A percentile compares a stretch with the other conserved stretches of the same genome.
phyloP scores from a whole-genome alignment of 2,113 vertebrate species.

The human (Homo sapiens) region DNA sequence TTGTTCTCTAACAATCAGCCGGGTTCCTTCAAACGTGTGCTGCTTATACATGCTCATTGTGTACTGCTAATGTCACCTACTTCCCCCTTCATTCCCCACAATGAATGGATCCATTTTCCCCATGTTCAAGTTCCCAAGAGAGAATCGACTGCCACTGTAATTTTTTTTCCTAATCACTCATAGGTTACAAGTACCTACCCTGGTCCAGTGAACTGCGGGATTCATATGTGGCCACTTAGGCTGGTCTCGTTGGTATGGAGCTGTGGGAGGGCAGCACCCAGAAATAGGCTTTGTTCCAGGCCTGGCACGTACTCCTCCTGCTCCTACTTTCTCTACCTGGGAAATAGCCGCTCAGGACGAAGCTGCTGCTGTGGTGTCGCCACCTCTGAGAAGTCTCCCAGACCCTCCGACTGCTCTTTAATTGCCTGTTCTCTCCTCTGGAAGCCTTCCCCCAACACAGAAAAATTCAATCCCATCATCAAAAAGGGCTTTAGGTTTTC shows the following conservation, averaged over 20 bases:
- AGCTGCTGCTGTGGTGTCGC: neutral
- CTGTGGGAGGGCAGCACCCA: neutral
- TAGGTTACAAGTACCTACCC: neutral
- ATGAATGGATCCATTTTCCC: neutral
- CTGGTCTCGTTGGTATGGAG: neutral
- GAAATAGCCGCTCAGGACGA: neutral
- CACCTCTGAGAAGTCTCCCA: neutral
- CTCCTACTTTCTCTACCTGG: neutral
- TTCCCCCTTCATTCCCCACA: neutral
- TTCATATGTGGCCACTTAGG: neutral
- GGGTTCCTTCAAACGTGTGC: neutral
- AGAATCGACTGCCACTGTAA: neutral
- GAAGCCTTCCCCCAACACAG: neutral
- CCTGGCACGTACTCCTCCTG: neutral
- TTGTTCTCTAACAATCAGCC: neutral
- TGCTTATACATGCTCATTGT: neutral
- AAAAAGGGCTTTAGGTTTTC: neutral
- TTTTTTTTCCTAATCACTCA: neutral
- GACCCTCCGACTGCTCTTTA: neutral
- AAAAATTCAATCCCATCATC: neutral
- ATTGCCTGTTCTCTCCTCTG: neutral
- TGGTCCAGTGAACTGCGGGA: neutral
- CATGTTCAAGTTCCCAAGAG: neutral
- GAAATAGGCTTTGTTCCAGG: neutral
- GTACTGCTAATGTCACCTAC: neutral